Conservation (phyloP, 2,113 vertebrate species). For the Arothron firmamentum region DNA sequence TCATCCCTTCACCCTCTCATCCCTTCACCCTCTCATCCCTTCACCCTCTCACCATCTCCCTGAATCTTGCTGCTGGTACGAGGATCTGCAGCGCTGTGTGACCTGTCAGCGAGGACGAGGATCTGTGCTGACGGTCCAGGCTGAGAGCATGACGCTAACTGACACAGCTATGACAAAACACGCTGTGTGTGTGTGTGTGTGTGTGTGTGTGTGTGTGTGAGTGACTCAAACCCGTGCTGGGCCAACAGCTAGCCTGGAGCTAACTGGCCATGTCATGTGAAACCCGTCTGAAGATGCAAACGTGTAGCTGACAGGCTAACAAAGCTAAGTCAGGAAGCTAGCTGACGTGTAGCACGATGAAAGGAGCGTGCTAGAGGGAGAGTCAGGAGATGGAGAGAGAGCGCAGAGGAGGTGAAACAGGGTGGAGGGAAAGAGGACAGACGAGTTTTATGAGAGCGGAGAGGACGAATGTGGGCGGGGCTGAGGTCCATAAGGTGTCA, state of each 20-base stretch:
- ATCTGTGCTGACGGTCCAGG: conserved; percentile 19
- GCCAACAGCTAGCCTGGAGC: conserved; percentile 15
- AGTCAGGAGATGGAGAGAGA: not conserved
- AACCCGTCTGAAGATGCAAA: conserved; percentile 19
- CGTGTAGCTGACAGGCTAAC: conserved; percentile 4
- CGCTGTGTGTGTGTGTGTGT: conserved; percentile 2
- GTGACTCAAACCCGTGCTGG: too few relatives aligned
- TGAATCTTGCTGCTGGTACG: too few relatives aligned
- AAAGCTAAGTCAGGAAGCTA: not conserved
- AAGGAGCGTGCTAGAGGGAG: conserved; percentile 1
- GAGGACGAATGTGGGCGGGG: not conserved
- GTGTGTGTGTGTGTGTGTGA: not conserved
- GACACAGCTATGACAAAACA: conserved; percentile 22
- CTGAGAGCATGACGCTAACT: conserved; percentile 26
- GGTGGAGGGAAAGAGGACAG: conserved; percentile 6
- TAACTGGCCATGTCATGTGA: conserved; percentile 16
- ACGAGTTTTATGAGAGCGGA: not conserved
- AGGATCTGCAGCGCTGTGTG: conserved; percentile 14
- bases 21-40: too few relatives aligned
- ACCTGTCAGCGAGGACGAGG: conserved; percentile 27
- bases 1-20: too few relatives aligned
- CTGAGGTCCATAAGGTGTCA: too few relatives aligned
- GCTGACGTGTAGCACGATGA: not conserved
- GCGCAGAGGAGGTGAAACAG: conserved; percentile 27
- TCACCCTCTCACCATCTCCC: too few relatives aligned